A percentile compares a stretch with the other conserved stretches of the same genome.
Evolutionary conservation across 1,140 invertebrate genomes (phyloP).

Genomic region (Dinoponera quadriceps): DNA sequence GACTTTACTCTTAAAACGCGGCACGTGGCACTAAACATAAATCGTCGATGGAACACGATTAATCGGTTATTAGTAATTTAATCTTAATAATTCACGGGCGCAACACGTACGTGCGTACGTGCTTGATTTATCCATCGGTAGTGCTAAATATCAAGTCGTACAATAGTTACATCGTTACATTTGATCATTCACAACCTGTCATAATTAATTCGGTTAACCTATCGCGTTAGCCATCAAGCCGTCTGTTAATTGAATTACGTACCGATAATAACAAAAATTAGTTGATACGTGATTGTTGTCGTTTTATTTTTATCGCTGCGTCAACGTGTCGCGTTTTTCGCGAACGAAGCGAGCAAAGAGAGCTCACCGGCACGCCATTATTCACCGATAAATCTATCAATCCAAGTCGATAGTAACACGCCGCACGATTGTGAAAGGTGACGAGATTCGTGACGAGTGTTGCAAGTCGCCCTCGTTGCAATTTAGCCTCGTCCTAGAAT

Average conservation of each 20-base stretch:
- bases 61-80: not conserved
- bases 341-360: not conserved
- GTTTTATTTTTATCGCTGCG: not conserved
- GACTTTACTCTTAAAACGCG: not conserved
- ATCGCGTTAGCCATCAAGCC: not conserved
- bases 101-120: too few relatives aligned
- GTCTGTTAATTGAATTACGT: not conserved
- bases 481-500: conserved; percentile 41
- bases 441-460: conserved; percentile 40
- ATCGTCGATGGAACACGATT: not conserved
- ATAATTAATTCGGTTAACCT: conserved; percentile 4
- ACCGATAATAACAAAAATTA: too few relatives aligned
- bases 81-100: not conserved
- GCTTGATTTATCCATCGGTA: too few relatives aligned
- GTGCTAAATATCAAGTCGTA: too few relatives aligned
- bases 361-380: not conserved
- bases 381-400: not conserved
- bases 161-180: too few relatives aligned
- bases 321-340: not conserved
- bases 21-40: not conserved
- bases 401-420: conserved; percentile 31
- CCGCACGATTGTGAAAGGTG: conserved; percentile 34
- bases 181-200: conserved; percentile 2
- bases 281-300: conserved; percentile 11
- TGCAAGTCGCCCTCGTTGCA: conserved; percentile 28